These are phyloP conservation scores for Hormaphis cornu DNA, from an alignment of 1,140 invertebrate species.

Conservation along the genomic window DNA sequence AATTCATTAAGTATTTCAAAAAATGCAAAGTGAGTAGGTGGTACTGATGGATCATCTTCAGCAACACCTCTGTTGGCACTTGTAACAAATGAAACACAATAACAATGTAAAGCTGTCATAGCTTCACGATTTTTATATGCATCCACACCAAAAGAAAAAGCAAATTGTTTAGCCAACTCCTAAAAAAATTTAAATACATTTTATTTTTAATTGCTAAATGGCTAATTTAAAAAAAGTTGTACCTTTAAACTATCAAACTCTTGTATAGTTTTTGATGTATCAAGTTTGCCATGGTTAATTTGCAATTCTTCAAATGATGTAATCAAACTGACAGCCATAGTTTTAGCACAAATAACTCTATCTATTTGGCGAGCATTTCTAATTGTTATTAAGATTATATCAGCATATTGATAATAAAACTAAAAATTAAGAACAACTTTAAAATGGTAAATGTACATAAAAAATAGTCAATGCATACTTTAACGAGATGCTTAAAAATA, in stretches of 20 bases:
- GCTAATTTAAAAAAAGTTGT: constrained; percentile 16
- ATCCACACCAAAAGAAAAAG: constrained; percentile 93
- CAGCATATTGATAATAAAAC: constrained; percentile 98
- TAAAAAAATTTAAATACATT: constrained; percentile 43
- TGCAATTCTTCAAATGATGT: constrained; percentile 68
- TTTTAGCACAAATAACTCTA: constrained; percentile 90
- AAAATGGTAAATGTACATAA: neutral
- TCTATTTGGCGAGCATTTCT: constrained; percentile 95
- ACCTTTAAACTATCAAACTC: constrained; percentile 80
- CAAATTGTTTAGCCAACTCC: constrained; percentile 93
- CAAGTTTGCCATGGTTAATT: constrained; percentile 48
- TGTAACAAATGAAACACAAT: constrained; percentile 85
- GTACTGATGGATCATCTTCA: constrained; percentile 27
- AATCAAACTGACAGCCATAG: constrained; percentile 84
- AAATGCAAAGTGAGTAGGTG: constrained; percentile 80
- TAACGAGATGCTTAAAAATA: constrained; percentile 96
- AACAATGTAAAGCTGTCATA: constrained; percentile 87
- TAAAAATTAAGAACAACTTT: constrained; percentile 43
- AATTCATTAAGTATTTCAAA: constrained; percentile 93
- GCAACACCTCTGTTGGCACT: constrained; percentile 47
- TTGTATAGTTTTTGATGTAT: constrained; percentile 60
- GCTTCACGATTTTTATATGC: constrained; percentile 95
- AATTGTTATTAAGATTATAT: constrained; percentile 96
- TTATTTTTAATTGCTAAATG: neutral
- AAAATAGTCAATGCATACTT: constrained; percentile 56